Base-by-base conservation (phyloP, 1,140 invertebrate species). In the Pseudomyrmex cubaensis region DNA sequence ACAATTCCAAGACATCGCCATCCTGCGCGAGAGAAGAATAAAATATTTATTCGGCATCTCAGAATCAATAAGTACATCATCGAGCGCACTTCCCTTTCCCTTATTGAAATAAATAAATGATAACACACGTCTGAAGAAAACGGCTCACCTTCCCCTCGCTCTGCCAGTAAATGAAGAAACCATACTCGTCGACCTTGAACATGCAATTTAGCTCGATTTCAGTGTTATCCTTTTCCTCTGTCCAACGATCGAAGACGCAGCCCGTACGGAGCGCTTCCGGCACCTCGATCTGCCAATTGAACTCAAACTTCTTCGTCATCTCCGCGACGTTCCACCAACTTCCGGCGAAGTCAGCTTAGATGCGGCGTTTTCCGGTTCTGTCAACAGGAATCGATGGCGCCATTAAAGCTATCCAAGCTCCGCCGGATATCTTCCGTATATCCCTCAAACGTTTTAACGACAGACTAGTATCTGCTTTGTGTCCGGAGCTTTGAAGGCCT, bases 111-210 rank as follows among this genome's bases (percentile, higher is more conserved):
- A 46, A 46, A 76, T 44, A 59, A 35, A 78, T 73, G 54, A 9
- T 2, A 52, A 8, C 2, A 75, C 46, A 63, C 54, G 35, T 4
- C 7, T 54, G 25, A 15, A 48, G 35, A 56, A 52, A 66, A 35
- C 35, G 46, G 17, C 80, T 95, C 94, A 99, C 99, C 95, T 96
- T 96, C 83, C 97, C 97, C 87, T 99, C 98, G 92, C 98, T 99
- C 94, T 99, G 99, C 99, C 99, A 99, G 93, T 99, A 99, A 85
- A 99, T 98, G 95, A 99, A 99, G 95, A 99, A 99, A 62, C 99
- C 99, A 95, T 98, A 99, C 93, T 99, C 98, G 93, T 99, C 99
- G 25, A 99, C 98, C 95, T 98, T 98, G 93, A 99, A 98, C 75
- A 96, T 93, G 90, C 98, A 99, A 91, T 97, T 97, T 70, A 97